Conservation (phyloP, 1,140 invertebrate genomes). For the Sweltsa coloradensis region DNA sequence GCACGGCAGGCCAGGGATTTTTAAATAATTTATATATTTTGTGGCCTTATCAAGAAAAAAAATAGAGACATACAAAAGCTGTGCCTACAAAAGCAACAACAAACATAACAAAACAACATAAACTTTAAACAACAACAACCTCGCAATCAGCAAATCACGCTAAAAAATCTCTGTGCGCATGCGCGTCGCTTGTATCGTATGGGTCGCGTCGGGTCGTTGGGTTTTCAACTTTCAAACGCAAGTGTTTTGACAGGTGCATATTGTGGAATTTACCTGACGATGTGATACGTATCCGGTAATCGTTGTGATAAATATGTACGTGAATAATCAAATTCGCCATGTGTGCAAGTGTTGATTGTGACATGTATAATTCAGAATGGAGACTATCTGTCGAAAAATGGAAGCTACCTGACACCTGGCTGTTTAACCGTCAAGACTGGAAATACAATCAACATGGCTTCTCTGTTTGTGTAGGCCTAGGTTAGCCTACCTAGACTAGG, state of each 20-base stretch:
- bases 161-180: slow-evolving; percentile 12
- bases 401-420: slow-evolving; percentile 13
- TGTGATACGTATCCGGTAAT: neutral
- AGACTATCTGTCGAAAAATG: slow-evolving; percentile 8
- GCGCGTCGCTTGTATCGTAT: slow-evolving; percentile 5
- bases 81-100: no score
- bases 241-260: slow-evolving; percentile 13
- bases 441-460: slow-evolving; percentile 15
- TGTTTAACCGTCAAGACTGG: slow-evolving; percentile 5
- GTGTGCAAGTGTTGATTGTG: neutral
- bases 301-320: slow-evolving; percentile 1
- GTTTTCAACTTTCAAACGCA: slow-evolving; percentile 13
- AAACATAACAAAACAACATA: no score
- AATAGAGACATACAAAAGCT: no score
- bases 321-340: neutral
- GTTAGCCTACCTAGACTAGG: neutral
- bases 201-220: no score
- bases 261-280: slow-evolving; percentile 1
- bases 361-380: neutral
- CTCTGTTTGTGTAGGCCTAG: neutral
- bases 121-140: no score
- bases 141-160: no score
- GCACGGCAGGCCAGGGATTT: no score
- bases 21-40: no score
- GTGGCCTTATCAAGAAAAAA: no score